phyloP scores from a whole-genome alignment of 2,113 vertebrate genomes.

The Sakesphorus luctuosus region DNA sequence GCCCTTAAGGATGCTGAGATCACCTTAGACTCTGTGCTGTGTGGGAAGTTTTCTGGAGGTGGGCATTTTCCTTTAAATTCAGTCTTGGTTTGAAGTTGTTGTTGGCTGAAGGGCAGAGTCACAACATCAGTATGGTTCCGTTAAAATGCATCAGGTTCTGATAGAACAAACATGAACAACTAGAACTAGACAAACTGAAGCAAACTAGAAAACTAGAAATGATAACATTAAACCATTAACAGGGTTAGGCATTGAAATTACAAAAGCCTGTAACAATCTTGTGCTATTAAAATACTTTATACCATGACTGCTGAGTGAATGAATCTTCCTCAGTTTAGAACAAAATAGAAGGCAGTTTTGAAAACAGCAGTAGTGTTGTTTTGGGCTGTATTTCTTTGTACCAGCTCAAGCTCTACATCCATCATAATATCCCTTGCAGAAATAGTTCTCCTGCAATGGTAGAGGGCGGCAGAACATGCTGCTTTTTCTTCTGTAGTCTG shows the following conservation, averaged over 20 bases:
- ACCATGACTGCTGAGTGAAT: background rate
- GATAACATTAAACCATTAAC: background rate
- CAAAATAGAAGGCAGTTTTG: background rate
- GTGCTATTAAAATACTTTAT: background rate
- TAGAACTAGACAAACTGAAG: no score
- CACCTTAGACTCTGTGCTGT: conserved; percentile 83
- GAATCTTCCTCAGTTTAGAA: background rate
- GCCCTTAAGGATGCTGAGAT: conserved; percentile 90
- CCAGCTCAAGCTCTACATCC: background rate
- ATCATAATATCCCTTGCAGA: background rate
- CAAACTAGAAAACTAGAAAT: background rate
- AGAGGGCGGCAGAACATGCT: background rate
- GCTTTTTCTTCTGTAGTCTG: background rate
- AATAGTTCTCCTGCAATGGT: background rate
- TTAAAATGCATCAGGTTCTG: background rate
- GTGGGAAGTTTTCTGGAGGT: conserved; percentile 89
- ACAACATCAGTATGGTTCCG: background rate
- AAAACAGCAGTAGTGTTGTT: background rate
- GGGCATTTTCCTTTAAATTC: conserved; percentile 40
- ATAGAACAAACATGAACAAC: no score
- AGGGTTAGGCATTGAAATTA: background rate
- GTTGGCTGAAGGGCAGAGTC: background rate
- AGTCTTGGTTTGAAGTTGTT: background rate
- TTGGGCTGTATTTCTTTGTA: fast-evolving
- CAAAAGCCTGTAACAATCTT: background rate